Evolutionary conservation across 2,888 invertebrate species (phyloP), one percentile per base, ranked within the genome.

Genomic region (Malacosoma neustria): DNA sequence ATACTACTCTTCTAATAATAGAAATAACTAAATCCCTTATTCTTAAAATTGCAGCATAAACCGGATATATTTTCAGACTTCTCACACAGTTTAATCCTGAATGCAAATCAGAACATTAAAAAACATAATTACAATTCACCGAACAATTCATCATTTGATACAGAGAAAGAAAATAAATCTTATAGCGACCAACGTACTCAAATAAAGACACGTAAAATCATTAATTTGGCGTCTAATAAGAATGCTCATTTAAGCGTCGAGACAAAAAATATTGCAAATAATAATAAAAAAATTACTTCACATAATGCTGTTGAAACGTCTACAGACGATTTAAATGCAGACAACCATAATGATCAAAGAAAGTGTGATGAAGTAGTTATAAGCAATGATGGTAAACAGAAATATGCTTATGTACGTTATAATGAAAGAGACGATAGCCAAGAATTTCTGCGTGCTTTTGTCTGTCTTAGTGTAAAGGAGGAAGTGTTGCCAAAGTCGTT

Each of bases 391-490:
- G n/a, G n/a, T 34, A 40, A 15, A 7, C 39, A 44, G 9, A 45
- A 11, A 34, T 46, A 57, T 4, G 29, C 43, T 0, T 76, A 75
- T 46, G 60, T 63, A 35, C 76, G 71, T 49, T 69, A 63, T 43
- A 41, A 54, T 7, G 40, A 54, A 14, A 51, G 40, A 14, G 44
- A 38, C 38, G 51, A 55, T 13, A 55, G 70, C 40, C 45, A 61
- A n/a, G 76, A 76, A 30, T 84, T 84, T 56, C 47, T 85, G 11
- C 69, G 76, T 42, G 82, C 84, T 1, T 84, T 85, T 64, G 74
- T 84, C 1, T 61, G 69, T 0, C 58, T 84, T 14, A 75, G 67
- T 59, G 73, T 84, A 31, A 73, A 74, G 42, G 74, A 80, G 32
- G 73, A 76, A 33, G 61, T 84, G 0, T 37, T 85, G 2, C 84